Percentiles rank a stretch among this genome's conserved stretches.
Conservation (phyloP, 2,113 vertebrate genomes). For the Melanotaenia duboulayi region DNA sequence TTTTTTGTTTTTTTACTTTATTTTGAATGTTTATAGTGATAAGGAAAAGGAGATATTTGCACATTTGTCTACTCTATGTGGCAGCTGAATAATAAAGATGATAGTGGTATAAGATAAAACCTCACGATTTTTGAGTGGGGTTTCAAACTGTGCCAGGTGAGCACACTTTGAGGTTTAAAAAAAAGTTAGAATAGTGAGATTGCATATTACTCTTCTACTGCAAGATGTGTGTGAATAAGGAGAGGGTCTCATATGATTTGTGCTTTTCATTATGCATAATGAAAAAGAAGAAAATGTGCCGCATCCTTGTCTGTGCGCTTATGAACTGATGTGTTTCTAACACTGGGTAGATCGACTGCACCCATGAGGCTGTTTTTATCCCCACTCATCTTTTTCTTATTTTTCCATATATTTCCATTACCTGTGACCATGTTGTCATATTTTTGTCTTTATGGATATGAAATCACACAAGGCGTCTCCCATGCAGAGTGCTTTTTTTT, state of each 20-base stretch:
- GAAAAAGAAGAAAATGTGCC: slow-evolving; percentile 17
- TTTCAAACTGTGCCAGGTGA: slow-evolving; percentile 47
- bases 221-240: slow-evolving; percentile 18
- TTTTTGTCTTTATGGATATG: too few relatives aligned
- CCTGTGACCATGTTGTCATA: too few relatives aligned
- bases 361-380: neutral
- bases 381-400: neutral
- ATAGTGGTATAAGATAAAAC: slow-evolving; percentile 32
- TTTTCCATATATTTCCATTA: too few relatives aligned
- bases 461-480: too few relatives aligned
- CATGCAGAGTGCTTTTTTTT: too few relatives aligned
- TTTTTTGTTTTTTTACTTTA: slow-evolving; percentile 47
- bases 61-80: slow-evolving; percentile 91
- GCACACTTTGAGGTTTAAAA: too few relatives aligned
- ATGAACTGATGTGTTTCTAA: slow-evolving; percentile 2
- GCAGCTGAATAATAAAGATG: slow-evolving; percentile 88
- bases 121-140: slow-evolving; percentile 44
- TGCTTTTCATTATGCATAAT: neutral
- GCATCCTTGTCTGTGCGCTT: neutral
- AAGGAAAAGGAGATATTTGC: slow-evolving; percentile 89
- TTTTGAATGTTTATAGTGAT: slow-evolving; percentile 70
- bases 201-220: slow-evolving; percentile 8
- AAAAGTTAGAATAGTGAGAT: neutral
- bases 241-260: slow-evolving; percentile 7
- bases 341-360: slow-evolving; percentile 18